A percentile compares a stretch with the other conserved stretches of the same genome.
Evolutionary conservation across 1,140 invertebrate species (phyloP).

Genomic region (Eumeta japonica): DNA sequence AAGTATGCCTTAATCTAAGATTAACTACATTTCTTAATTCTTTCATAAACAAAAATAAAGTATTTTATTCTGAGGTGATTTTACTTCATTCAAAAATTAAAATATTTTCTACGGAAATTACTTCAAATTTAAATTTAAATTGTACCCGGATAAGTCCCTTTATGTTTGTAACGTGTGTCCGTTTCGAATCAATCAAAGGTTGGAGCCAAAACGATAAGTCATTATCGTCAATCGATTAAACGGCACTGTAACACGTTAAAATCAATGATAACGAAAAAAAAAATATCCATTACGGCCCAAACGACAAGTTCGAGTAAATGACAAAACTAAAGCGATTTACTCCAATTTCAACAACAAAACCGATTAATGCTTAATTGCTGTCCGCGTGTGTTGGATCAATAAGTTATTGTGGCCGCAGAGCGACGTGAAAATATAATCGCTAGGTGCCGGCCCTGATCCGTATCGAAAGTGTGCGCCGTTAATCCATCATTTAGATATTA

Average conservation of each 20-base stretch:
- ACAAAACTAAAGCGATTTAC: constrained; percentile 53
- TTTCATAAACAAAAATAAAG: too few species aligned
- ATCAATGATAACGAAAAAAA: too few species aligned
- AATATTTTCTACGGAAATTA: too few species aligned
- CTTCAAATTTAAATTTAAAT: too few species aligned
- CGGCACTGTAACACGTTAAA: constrained; percentile 19
- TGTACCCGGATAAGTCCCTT: too few species aligned
- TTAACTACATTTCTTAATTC: too few species aligned
- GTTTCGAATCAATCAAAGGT: too few species aligned
- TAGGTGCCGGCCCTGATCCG: constrained; percentile 53
- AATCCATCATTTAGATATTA: constrained; percentile 57
- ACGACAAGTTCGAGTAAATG: constrained; percentile 46
- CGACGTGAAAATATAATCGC: constrained; percentile 54
- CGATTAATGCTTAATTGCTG: constrained; percentile 53
- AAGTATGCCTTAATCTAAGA: too few species aligned
- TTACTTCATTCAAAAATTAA: too few species aligned
- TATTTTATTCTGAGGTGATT: too few species aligned
- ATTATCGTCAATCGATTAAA: constrained; percentile 29
- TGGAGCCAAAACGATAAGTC: constrained; percentile 13
- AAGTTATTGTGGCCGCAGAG: constrained; percentile 54
- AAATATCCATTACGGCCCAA: constrained; percentile 44
- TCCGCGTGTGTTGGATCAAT: constrained; percentile 55
- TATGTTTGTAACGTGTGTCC: too few species aligned
- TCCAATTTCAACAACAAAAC: constrained; percentile 54
- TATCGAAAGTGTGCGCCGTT: constrained; percentile 52